These are phyloP conservation scores for Fukomys damarensis DNA, from an alignment of 2,113 vertebrate genomes.

Conservation along the genomic window DNA sequence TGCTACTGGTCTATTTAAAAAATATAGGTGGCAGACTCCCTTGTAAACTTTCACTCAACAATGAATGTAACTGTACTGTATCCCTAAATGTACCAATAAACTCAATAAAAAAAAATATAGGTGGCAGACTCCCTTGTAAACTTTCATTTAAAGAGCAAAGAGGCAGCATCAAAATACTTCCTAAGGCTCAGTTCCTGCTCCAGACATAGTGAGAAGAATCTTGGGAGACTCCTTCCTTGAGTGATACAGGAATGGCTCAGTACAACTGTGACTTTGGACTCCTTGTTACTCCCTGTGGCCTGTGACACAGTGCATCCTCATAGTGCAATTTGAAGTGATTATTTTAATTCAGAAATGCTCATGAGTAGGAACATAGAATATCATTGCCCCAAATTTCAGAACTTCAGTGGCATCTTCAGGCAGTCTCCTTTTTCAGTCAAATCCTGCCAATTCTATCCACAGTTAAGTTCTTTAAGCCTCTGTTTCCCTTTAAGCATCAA, in stretches of 20 bases:
- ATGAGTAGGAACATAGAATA: neutral
- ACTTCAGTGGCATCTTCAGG: neutral
- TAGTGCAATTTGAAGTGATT: slow-evolving; percentile 28
- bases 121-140: slow-evolving; percentile 50
- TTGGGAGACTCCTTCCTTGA: neutral
- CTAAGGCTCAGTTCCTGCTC: neutral
- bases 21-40: slow-evolving; percentile 13
- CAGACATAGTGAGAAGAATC: neutral
- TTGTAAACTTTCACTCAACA: slow-evolving; percentile 71
- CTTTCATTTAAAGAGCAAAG: slow-evolving; percentile 64
- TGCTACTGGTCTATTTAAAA: slow-evolving; percentile 5
- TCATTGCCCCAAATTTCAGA: neutral
- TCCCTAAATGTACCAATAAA: no score
- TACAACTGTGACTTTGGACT: slow-evolving; percentile 13
- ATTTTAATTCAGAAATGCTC: slow-evolving; percentile 52
- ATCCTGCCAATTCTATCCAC: neutral
- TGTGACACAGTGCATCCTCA: neutral
- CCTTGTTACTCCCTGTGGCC: slow-evolving; percentile 55
- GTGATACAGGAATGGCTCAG: neutral
- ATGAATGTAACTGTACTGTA: no score
- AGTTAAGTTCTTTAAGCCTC: neutral
- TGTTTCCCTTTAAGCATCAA: neutral
- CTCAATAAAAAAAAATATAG: no score
- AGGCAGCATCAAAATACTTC: slow-evolving; percentile 73
- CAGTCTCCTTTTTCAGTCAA: neutral